A percentile compares a stretch with the other conserved stretches of the same genome.
Evolutionary conservation across 2,888 invertebrate species (phyloP).

Genomic region (Tetanocera ferruginea): DNA sequence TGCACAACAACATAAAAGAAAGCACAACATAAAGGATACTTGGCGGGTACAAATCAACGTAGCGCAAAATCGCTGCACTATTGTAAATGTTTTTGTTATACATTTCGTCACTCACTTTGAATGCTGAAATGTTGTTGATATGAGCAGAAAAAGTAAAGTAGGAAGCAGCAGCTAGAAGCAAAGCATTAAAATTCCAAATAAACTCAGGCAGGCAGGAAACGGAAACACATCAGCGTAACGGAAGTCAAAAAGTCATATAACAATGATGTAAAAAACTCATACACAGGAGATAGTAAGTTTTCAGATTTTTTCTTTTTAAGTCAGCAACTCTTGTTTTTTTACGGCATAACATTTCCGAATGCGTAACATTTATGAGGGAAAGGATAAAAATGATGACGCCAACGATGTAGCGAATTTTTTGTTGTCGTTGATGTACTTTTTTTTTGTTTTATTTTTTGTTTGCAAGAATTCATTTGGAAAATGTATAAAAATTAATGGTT

Average conservation of each 20-base stretch:
- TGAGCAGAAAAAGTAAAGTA: background rate
- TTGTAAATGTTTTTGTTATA: slow-evolving; percentile 45
- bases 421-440: slow-evolving; percentile 12
- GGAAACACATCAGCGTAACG: slow-evolving; percentile 68
- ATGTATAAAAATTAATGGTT: slow-evolving; percentile 52
- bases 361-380: slow-evolving; percentile 15
- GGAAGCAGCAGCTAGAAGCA: slow-evolving; percentile 38
- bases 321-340: slow-evolving; percentile 43
- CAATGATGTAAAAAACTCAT: slow-evolving; percentile 56
- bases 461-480: slow-evolving; percentile 62
- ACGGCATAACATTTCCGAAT: background rate
- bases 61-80: slow-evolving; percentile 60
- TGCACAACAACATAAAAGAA: slow-evolving; percentile 2
- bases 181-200: slow-evolving; percentile 49
- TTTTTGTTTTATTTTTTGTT: slow-evolving; percentile 19
- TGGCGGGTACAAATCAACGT: slow-evolving; percentile 61
- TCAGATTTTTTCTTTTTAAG: slow-evolving; percentile 37
- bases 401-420: slow-evolving; percentile 34
- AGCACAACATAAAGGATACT: slow-evolving; percentile 40
- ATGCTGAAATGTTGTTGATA: slow-evolving; percentile 12
- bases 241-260: slow-evolving; percentile 66
- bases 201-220: slow-evolving; percentile 55
- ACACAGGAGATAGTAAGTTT: slow-evolving; percentile 27
- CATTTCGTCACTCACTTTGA: slow-evolving; percentile 57
- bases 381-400: slow-evolving; percentile 44